Percentiles rank a stretch among this genome's conserved stretches.
Evolutionary conservation across 2,113 vertebrate genomes (phyloP).

Genomic region (Syngnathus scovelli): DNA sequence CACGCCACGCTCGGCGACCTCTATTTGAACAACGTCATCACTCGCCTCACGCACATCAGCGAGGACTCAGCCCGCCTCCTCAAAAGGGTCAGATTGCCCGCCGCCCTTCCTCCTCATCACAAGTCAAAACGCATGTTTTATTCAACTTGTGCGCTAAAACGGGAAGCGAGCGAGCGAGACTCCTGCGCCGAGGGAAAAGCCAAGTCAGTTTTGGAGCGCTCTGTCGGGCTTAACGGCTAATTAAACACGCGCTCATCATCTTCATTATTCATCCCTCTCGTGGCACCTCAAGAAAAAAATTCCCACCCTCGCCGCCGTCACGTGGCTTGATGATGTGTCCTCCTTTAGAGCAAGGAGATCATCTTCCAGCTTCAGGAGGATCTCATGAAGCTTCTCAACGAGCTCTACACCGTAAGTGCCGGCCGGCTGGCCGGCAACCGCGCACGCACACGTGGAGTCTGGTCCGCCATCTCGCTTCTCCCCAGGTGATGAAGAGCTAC

Average conservation of each 20-base stretch:
- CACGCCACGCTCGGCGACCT: conserved; percentile 95
- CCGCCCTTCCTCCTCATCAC: neutral
- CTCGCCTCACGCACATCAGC: conserved; percentile 94
- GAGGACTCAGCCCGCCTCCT: conserved; percentile 98
- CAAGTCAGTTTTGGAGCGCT: conserved; percentile 33
- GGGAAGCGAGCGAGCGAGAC: neutral
- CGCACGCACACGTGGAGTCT: no score
- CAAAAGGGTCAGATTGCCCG: conserved; percentile 81
- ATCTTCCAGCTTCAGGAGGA: conserved; percentile 97
- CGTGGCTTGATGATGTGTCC: neutral
- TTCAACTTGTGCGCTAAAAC: neutral
- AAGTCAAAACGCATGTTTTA: neutral
- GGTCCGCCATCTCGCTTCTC: neutral
- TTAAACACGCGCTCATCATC: conserved; percentile 37
- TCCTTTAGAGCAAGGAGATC: conserved; percentile 91
- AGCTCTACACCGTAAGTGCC: conserved; percentile 92
- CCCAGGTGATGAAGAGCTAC: conserved; percentile 98
- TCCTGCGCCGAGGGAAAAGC: conserved; percentile 23
- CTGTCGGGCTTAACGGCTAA: conserved; percentile 33
- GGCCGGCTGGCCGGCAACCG: neutral
- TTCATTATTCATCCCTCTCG: conserved; percentile 62
- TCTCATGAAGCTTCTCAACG: conserved; percentile 98
- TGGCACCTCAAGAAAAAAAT: conserved; percentile 19
- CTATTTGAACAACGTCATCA: conserved; percentile 98
- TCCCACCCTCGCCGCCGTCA: neutral